A percentile compares a stretch with the other conserved stretches of the same genome.
Conservation (phyloP, 2,113 vertebrate species). For the Nannospalax galili region DNA sequence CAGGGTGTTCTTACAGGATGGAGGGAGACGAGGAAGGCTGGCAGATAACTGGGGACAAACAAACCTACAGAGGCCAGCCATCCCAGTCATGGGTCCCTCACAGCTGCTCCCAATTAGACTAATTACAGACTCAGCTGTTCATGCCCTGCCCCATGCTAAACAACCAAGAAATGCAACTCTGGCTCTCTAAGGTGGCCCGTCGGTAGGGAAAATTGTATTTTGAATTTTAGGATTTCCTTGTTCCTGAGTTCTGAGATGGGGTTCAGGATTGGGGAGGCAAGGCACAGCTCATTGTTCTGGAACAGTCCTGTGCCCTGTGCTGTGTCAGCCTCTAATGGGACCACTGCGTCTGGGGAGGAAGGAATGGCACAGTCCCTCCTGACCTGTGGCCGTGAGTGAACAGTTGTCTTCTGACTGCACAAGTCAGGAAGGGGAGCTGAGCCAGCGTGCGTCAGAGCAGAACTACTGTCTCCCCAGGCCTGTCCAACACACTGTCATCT, state of each 20-base stretch:
- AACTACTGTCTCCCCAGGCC: not conserved
- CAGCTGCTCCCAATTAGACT: conserved; percentile 40
- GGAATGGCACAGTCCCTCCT: not conserved
- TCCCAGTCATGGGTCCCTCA: not conserved
- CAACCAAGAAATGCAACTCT: conserved; percentile 15
- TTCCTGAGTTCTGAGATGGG: not conserved
- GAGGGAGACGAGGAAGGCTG: fast-evolving
- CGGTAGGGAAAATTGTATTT: not conserved
- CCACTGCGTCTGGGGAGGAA: not conserved
- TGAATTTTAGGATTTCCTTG: not conserved
- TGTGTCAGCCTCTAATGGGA: not conserved
- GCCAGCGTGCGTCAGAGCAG: not conserved
- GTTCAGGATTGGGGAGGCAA: not conserved
- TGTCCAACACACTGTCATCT: fast-evolving
- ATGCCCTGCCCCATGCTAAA: not conserved
- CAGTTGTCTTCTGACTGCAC: not conserved
- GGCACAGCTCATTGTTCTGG: not conserved
- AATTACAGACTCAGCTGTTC: conserved; percentile 56
- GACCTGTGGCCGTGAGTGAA: not conserved
- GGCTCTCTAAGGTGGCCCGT: not conserved
- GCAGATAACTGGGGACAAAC: not conserved
- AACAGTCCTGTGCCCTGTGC: not conserved
- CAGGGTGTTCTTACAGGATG: not conserved
- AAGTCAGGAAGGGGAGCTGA: not conserved
- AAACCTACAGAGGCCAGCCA: not conserved